Evolutionary conservation across 2,888 invertebrate species (phyloP).

Genomic region (Hypselothyrea guttata): DNA sequence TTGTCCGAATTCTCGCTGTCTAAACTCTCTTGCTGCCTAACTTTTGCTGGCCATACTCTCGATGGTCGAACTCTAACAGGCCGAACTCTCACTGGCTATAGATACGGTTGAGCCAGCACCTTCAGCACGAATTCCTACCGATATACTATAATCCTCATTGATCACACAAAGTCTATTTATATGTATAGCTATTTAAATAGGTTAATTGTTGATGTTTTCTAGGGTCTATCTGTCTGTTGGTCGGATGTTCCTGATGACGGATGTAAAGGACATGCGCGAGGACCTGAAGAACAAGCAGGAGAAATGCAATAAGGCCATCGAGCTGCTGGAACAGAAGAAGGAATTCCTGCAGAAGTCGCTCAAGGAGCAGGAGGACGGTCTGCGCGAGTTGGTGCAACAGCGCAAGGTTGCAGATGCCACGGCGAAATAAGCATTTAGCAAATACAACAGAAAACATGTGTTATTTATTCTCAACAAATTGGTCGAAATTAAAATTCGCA

Average conservation of each 20-base stretch:
- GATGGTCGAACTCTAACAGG: too few relatives aligned
- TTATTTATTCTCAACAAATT: constrained; percentile 73
- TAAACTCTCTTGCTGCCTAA: too few relatives aligned
- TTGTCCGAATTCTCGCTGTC: too few relatives aligned
- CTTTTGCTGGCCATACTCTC: too few relatives aligned
- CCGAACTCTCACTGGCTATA: too few relatives aligned
- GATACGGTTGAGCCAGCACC: too few relatives aligned
- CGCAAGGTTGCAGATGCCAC: constrained; percentile 83
- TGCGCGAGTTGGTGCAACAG: constrained; percentile 90
- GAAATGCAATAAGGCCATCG: constrained; percentile 86
- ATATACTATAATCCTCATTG: too few relatives aligned
- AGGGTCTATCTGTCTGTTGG: constrained; percentile 86
- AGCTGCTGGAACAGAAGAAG: constrained; percentile 88
- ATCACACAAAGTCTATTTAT: too few relatives aligned
- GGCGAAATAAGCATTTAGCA: constrained; percentile 44
- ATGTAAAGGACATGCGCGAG: constrained; percentile 85
- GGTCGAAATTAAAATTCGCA: constrained; percentile 91
- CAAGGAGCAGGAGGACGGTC: constrained; percentile 91
- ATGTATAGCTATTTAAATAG: too few relatives aligned
- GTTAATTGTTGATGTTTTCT: neutral
- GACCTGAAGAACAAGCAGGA: constrained; percentile 85
- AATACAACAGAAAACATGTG: constrained; percentile 8
- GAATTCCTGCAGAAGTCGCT: constrained; percentile 88
- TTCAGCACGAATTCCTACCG: neutral
- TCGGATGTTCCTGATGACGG: constrained; percentile 89